These are phyloP conservation scores for Danio aesculapii DNA, from an alignment of 2,797 vertebrate species.

Conservation along the genomic window DNA sequence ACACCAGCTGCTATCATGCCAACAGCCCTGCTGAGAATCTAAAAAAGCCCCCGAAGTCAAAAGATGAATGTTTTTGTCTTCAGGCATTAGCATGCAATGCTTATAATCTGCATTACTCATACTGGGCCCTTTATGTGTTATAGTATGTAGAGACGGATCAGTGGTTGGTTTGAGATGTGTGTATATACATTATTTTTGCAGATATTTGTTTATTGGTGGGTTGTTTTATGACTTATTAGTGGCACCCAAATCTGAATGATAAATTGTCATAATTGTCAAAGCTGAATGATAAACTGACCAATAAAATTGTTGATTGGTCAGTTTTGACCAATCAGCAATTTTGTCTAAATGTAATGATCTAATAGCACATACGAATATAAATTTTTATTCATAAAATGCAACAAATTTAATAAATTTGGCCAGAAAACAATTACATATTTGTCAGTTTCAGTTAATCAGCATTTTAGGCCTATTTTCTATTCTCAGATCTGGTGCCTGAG, in stretches of 20 bases:
- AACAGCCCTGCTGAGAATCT: conserved; percentile 28
- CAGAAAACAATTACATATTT: too few relatives aligned
- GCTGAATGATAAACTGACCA: too few relatives aligned
- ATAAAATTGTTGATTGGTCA: too few relatives aligned
- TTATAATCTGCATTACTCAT: conserved; percentile 8
- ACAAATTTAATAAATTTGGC: too few relatives aligned
- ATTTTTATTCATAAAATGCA: too few relatives aligned
- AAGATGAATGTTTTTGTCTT: conserved; percentile 27
- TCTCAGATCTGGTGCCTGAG: background rate
- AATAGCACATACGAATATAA: too few relatives aligned
- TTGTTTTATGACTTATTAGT: background rate
- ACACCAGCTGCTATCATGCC: conserved; percentile 58
- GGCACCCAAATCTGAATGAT: background rate
- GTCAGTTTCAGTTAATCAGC: background rate
- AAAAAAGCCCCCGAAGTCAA: background rate
- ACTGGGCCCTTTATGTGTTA: conserved; percentile 13
- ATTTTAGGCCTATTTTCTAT: conserved; percentile 1
- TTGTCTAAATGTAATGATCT: too few relatives aligned
- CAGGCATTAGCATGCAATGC: conserved; percentile 51
- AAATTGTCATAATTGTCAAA: too few relatives aligned
- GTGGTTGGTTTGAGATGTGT: background rate
- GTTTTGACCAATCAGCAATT: too few relatives aligned
- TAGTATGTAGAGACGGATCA: background rate
- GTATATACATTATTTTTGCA: too few relatives aligned
- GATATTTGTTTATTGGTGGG: background rate